Conservation (phyloP, 2,888 invertebrate species). For the Amblyjoppa fuscipennis region DNA sequence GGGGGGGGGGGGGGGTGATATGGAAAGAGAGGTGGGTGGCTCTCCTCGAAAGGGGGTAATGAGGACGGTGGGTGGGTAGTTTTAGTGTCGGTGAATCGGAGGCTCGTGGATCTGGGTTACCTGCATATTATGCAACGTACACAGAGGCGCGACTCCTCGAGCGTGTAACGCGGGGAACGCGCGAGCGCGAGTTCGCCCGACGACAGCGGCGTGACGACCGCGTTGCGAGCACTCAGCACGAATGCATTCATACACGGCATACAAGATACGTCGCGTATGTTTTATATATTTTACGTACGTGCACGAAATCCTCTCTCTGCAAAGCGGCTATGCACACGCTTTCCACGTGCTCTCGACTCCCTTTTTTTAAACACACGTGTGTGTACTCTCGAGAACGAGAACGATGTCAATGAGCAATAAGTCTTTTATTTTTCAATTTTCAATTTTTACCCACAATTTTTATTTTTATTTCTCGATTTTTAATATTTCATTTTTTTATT, state of each 20-base stretch:
- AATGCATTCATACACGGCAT: background rate
- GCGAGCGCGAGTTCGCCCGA: slow-evolving; percentile 34
- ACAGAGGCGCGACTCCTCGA: slow-evolving; percentile 33
- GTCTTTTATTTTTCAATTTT: background rate
- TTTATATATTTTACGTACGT: background rate
- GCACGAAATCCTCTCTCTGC: slow-evolving; percentile 4
- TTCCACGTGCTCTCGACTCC: slow-evolving; percentile 1
- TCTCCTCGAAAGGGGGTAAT: slow-evolving; percentile 76
- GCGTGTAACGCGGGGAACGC: slow-evolving; percentile 37
- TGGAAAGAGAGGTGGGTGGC: slow-evolving; percentile 59
- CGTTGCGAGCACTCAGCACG: slow-evolving; percentile 13
- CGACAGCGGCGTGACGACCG: slow-evolving; percentile 54
- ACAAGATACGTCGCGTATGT: background rate
- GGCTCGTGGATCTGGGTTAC: slow-evolving; percentile 79
- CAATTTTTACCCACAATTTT: background rate
- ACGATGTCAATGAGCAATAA: background rate
- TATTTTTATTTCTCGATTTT: background rate
- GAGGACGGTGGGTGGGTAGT: slow-evolving; percentile 78
- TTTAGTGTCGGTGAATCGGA: slow-evolving; percentile 35
- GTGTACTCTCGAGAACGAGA: background rate
- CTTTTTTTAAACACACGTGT: background rate
- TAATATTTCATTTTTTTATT: background rate
- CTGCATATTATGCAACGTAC: slow-evolving; percentile 82
- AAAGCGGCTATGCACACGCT: background rate
- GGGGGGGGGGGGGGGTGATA: slow-evolving; percentile 10